Base-by-base conservation (phyloP, 2,113 vertebrate species). In the Dasyprocta punctata region DNA sequence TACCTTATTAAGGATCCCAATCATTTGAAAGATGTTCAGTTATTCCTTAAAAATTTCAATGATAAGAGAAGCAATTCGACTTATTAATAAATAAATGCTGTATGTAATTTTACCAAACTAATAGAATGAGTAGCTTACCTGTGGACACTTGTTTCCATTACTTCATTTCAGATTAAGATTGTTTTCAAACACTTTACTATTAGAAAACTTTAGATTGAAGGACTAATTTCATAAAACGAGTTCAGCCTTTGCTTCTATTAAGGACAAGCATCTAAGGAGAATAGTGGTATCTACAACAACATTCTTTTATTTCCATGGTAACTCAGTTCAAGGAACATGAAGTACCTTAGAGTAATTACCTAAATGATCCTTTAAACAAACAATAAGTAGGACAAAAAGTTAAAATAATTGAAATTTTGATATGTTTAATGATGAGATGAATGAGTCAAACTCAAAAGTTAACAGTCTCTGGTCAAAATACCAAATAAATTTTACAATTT, bases 161-260 rank as follows among this genome's bases (percentile, higher is more conserved):
- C 2, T 65, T 95, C 8, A 41, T 87, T 94, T 82, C 47, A 61
- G 22, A 44, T 44, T 94, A 69, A 88, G 52, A 38, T 82, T 78
- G 44, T 91, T 94, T 75, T 38, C 13, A 88, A 86, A 58, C 10
- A 75, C 88, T 94, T 95, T 77, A 44, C 7, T 85, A 87, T 52
- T 20, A 69, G 33, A 7, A 83, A 86, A 84, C 30, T 19, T 88
- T 54, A 63, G 19, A 65, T 1, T 67, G n/a, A 92, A 90, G 41
- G 36, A 63, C 14, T 80, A 78, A 49, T 71, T 89, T 89, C 20
- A 82, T 71, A 92, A 81, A 92, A 7, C 0, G 30, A 81, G 33
- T 5, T 67, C 4, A 73, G 10, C 4, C 4, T 63, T n/a, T 86
- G 28, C 6, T 77, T 52, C 8, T 20, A 47, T 2, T 52, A 52